A percentile compares a stretch with the other conserved stretches of the same genome.
phyloP scores from a whole-genome alignment of 2,888 invertebrate genomes.

The Epinotia nisella region DNA sequence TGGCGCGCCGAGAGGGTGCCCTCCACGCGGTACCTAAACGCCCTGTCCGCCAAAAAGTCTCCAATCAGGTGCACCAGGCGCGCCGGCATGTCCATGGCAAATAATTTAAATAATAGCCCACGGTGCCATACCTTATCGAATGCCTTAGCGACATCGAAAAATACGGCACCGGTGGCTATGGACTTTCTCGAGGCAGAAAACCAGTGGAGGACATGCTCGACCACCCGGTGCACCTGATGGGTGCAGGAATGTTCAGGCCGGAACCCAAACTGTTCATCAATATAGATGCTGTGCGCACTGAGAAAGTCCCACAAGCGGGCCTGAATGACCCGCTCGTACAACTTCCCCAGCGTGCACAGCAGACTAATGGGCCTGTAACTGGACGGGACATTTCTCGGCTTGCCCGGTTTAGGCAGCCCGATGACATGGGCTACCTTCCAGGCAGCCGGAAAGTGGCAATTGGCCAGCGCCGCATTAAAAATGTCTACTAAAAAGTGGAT shows the following conservation, averaged over 20 bases:
- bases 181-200: neutral
- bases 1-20: neutral
- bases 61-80: neutral
- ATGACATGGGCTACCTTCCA: conserved; percentile 3
- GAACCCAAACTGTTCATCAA: neutral
- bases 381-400: neutral
- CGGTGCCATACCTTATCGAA: neutral
- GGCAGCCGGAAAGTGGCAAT: neutral
- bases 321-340: neutral
- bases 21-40: conserved; percentile 2
- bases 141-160: neutral
- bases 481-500: neutral
- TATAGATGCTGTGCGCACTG: neutral
- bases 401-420: neutral
- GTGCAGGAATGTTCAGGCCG: neutral
- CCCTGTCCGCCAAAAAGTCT: neutral
- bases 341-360: neutral
- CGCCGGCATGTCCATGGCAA: neutral
- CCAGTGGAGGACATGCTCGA: neutral
- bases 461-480: neutral
- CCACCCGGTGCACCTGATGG: neutral
- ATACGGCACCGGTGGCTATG: neutral
- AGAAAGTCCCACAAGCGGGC: neutral
- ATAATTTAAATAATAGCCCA: neutral
- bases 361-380: neutral